These are phyloP conservation scores for Cavia porcellus DNA, from an alignment of 2,113 vertebrate genomes.

Conservation along the genomic window DNA sequence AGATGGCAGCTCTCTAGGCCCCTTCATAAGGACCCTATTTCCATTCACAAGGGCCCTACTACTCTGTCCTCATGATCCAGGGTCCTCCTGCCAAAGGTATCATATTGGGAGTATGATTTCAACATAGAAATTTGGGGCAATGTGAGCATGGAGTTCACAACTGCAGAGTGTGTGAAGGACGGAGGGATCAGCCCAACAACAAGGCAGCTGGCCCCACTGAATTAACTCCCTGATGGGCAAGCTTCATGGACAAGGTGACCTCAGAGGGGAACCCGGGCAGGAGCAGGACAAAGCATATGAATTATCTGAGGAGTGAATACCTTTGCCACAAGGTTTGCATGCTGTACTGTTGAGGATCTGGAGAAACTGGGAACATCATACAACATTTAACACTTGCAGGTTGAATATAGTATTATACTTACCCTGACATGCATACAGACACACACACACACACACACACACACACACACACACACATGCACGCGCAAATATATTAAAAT, in stretches of 20 bases:
- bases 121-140: background rate
- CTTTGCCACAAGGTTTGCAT: background rate
- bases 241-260: background rate
- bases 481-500: background rate
- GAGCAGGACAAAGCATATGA: background rate
- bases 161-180: background rate
- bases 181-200: background rate
- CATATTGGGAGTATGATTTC: background rate
- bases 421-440: background rate
- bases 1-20: background rate
- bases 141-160: background rate
- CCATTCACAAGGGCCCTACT: background rate
- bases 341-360: background rate
- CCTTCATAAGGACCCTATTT: background rate
- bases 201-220: background rate
- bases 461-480: too few relatives aligned
- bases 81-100: background rate
- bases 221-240: background rate
- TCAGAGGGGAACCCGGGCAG: background rate
- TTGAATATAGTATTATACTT: background rate
- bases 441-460: background rate
- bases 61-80: background rate
- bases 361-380: background rate
- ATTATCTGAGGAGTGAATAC: background rate
- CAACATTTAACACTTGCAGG: conserved; percentile 1